These are phyloP conservation scores for Basileuterus tristriatus DNA, from an alignment of 2,797 vertebrate species.

Conservation along the genomic window DNA sequence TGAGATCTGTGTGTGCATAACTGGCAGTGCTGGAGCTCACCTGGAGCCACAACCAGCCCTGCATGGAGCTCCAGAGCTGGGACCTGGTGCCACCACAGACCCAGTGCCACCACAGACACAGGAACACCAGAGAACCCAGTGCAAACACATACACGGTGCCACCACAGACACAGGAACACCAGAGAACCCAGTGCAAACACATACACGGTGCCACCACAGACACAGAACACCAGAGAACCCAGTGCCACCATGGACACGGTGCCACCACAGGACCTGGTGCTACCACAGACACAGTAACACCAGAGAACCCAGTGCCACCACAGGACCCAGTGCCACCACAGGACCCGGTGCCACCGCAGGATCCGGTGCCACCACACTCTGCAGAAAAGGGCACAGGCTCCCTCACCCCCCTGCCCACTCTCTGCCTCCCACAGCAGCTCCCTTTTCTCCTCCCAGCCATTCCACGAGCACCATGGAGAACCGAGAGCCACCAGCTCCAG, in stretches of 20 bases:
- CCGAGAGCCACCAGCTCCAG: accelerated
- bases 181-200: too few relatives aligned
- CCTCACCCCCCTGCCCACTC: neutral
- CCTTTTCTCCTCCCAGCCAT: accelerated
- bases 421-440: neutral
- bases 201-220: too few relatives aligned
- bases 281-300: neutral
- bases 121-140: neutral
- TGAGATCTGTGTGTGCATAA: accelerated
- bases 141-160: accelerated
- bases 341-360: too few relatives aligned
- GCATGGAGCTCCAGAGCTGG: neutral
- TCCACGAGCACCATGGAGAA: accelerated
- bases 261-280: too few relatives aligned
- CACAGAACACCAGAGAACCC: too few relatives aligned
- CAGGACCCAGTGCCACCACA: accelerated
- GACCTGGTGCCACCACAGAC: neutral
- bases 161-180: too few relatives aligned
- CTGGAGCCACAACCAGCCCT: neutral
- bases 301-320: neutral
- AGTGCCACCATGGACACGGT: accelerated
- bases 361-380: accelerated
- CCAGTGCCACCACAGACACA: accelerated
- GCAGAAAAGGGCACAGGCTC: accelerated
- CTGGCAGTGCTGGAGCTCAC: neutral